A percentile compares a stretch with the other conserved stretches of the same genome.
phyloP scores from a whole-genome alignment of 2,113 vertebrate species.

The Pangasianodon gigas region DNA sequence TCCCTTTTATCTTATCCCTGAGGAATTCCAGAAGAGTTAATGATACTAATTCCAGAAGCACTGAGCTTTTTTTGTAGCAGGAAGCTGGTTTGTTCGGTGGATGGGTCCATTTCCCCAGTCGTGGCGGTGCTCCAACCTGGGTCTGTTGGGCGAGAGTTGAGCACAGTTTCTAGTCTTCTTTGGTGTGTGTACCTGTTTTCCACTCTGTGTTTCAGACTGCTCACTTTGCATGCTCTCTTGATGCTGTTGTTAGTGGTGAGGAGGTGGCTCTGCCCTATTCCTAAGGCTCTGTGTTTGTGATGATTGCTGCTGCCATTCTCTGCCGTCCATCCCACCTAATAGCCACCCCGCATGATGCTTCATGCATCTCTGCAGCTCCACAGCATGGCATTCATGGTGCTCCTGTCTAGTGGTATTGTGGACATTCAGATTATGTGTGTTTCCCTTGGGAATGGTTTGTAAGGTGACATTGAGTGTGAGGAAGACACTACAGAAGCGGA shows the following conservation, averaged over 20 bases:
- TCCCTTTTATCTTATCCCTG: not conserved
- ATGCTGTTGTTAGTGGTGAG: not conserved
- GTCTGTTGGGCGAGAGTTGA: not conserved
- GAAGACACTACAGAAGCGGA: not conserved
- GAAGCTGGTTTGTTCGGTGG: not conserved
- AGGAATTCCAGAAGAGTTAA: not conserved
- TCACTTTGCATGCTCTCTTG: not conserved
- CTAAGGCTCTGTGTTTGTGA: not conserved
- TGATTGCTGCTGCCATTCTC: slow-evolving; percentile 16
- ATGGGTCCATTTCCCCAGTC: not conserved
- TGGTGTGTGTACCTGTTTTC: not conserved
- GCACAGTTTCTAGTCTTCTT: no score
- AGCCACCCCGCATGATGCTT: not conserved
- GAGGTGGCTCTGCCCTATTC: not conserved
- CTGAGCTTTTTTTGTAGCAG: not conserved
- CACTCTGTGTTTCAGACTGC: not conserved
- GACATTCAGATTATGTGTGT: slow-evolving; percentile 2
- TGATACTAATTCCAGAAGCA: not conserved
- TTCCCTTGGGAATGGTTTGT: not conserved
- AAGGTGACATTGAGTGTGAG: slow-evolving; percentile 9
- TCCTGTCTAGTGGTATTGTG: not conserved
- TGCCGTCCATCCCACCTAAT: not conserved
- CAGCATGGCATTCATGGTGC: not conserved
- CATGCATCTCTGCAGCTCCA: slow-evolving; percentile 9
- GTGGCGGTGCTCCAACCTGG: not conserved